Conservation (phyloP, 2,888 invertebrate species). For the Agonum fuliginosum region DNA sequence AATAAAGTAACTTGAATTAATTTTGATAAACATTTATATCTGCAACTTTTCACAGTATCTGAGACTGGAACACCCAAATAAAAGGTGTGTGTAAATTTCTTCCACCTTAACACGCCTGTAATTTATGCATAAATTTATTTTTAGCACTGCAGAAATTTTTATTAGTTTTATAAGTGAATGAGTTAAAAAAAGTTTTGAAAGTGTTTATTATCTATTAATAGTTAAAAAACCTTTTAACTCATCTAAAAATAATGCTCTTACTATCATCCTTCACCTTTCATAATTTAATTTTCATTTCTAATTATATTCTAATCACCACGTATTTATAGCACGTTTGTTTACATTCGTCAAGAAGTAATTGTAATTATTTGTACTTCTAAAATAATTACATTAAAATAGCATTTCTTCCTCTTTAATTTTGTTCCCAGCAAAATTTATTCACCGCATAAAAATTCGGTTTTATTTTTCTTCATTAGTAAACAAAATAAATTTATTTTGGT, state of each 20-base stretch:
- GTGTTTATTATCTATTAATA: slow-evolving; percentile 16
- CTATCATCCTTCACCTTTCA: slow-evolving; percentile 16
- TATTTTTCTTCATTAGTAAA: slow-evolving; percentile 6
- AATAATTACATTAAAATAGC: not conserved
- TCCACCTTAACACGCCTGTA: too few species aligned
- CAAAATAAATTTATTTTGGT: slow-evolving; percentile 39
- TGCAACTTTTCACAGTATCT: too few species aligned
- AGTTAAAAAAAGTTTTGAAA: too few species aligned
- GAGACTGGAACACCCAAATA: too few species aligned
- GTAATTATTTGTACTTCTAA: too few species aligned
- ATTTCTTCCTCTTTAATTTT: not conserved
- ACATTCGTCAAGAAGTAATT: not conserved
- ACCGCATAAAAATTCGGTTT: not conserved
- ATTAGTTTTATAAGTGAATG: too few species aligned
- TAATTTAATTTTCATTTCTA: slow-evolving; percentile 12
- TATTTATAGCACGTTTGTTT: not conserved
- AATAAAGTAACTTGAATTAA: too few species aligned
- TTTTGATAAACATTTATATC: too few species aligned
- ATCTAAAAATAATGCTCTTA: not conserved
- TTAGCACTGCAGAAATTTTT: too few species aligned
- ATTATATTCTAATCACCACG: slow-evolving; percentile 18
- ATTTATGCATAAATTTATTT: too few species aligned
- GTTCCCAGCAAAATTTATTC: not conserved
- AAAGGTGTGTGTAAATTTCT: too few species aligned
- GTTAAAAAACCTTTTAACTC: not conserved